Conservation (phyloP, 2,113 vertebrate genomes). For the Donacobius atricapilla region DNA sequence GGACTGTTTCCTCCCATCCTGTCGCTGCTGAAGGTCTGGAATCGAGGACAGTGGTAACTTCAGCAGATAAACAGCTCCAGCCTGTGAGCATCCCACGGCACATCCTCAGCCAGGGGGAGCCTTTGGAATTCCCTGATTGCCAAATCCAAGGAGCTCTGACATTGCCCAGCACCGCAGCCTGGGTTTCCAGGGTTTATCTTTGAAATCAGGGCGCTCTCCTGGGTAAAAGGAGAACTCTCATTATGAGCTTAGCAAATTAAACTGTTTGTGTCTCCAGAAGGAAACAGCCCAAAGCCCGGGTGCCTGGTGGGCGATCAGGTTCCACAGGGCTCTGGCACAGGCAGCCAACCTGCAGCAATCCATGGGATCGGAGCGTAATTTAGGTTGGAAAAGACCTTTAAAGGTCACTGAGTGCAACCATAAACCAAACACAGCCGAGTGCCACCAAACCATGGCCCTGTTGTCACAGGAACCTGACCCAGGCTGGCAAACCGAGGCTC, state of each 20-base stretch:
- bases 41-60: background rate
- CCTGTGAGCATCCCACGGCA: rapidly evolving
- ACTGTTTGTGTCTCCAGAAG: background rate
- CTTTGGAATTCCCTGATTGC: background rate
- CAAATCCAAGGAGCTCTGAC: background rate
- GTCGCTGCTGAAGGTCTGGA: rapidly evolving
- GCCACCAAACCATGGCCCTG: background rate
- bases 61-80: background rate
- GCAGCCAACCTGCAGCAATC: background rate
- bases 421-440: background rate
- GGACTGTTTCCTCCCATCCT: background rate
- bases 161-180: background rate
- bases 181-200: background rate
- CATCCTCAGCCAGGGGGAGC: background rate
- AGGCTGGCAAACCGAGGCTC: background rate
- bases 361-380: background rate
- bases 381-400: background rate
- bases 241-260: background rate
- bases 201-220: background rate
- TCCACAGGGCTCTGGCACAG: background rate
- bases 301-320: background rate
- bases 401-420: background rate
- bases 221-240: background rate
- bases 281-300: background rate
- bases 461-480: background rate